These are phyloP conservation scores for Ips typographus DNA, from an alignment of 1,140 invertebrate species.

Conservation along the genomic window DNA sequence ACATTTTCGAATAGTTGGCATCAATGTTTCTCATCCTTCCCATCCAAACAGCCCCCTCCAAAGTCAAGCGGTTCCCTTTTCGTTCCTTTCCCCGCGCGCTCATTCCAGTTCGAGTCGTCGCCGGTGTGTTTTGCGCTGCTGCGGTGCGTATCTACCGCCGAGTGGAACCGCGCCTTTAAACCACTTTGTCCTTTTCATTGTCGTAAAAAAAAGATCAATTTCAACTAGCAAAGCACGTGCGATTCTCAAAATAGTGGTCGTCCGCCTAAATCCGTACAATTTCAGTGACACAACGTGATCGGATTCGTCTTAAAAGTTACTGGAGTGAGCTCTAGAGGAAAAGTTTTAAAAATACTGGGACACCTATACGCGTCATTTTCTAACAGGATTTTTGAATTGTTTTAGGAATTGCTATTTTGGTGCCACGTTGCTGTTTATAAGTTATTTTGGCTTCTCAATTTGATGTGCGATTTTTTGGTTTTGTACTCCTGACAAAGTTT, in stretches of 20 bases:
- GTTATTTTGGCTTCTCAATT: conserved; percentile 23
- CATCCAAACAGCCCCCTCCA: conserved; percentile 24
- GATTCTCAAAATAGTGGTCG: background rate
- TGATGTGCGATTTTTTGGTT: conserved; percentile 11
- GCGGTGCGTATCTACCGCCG: background rate
- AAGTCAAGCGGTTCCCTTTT: conserved; percentile 1
- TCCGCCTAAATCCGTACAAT: background rate
- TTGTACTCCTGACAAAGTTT: background rate
- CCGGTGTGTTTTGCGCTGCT: background rate
- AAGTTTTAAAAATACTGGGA: conserved; percentile 28
- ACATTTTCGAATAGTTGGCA: background rate
- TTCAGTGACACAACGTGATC: background rate
- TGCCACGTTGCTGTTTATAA: conserved; percentile 26
- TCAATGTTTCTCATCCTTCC: conserved; percentile 15
- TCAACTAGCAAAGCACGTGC: background rate
- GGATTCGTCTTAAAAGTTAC: background rate
- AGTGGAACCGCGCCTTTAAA: conserved; percentile 26
- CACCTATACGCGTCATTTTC: conserved; percentile 14
- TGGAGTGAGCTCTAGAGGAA: conserved; percentile 12
- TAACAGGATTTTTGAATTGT: conserved; percentile 19
- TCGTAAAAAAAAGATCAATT: conserved; percentile 6
- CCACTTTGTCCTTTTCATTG: conserved; percentile 24
- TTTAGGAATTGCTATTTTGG: conserved; percentile 27
- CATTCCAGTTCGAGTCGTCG: conserved; percentile 13
- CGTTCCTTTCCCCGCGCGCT: conserved; percentile 9